Percentiles rank a stretch among this genome's conserved stretches.
phyloP scores from a whole-genome alignment of 2,113 vertebrate genomes.

The Sapayoa aenigma region DNA sequence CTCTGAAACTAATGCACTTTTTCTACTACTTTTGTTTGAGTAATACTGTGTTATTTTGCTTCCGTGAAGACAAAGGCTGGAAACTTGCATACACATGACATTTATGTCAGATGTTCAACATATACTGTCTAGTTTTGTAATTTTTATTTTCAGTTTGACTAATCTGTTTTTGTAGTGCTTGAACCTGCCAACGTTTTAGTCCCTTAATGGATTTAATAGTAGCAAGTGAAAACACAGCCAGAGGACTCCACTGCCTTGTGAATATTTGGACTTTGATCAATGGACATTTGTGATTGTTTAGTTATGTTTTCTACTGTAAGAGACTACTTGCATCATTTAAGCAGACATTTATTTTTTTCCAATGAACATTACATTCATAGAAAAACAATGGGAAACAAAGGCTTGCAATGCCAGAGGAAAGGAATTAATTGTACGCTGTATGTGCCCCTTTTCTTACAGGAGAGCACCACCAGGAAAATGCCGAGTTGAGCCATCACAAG shows the following conservation, averaged over 20 bases:
- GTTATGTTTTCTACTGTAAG: not conserved
- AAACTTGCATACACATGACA: not conserved
- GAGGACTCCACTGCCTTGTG: not conserved
- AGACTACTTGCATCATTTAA: not conserved
- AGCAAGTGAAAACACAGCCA: not conserved
- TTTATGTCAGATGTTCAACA: not conserved
- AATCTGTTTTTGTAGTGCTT: not conserved
- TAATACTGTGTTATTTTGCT: not conserved
- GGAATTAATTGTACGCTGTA: not conserved
- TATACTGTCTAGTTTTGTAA: not conserved
- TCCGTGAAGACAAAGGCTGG: not conserved
- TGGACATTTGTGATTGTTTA: not conserved
- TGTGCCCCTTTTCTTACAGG: slow-evolving; percentile 70
- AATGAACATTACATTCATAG: not conserved
- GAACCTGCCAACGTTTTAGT: not conserved
- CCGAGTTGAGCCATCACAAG: slow-evolving; percentile 77
- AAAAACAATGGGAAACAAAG: not conserved
- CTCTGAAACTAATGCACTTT: not conserved
- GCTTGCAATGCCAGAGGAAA: not conserved
- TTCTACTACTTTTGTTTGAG: not conserved
- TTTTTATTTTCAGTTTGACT: slow-evolving; percentile 1
- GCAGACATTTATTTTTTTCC: not conserved
- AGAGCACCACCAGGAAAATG: slow-evolving; percentile 89
- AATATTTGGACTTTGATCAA: slow-evolving; percentile 13
- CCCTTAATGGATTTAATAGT: not conserved